Base-by-base conservation (phyloP, 1,140 invertebrate species). In the Euura saliciscinereae region DNA sequence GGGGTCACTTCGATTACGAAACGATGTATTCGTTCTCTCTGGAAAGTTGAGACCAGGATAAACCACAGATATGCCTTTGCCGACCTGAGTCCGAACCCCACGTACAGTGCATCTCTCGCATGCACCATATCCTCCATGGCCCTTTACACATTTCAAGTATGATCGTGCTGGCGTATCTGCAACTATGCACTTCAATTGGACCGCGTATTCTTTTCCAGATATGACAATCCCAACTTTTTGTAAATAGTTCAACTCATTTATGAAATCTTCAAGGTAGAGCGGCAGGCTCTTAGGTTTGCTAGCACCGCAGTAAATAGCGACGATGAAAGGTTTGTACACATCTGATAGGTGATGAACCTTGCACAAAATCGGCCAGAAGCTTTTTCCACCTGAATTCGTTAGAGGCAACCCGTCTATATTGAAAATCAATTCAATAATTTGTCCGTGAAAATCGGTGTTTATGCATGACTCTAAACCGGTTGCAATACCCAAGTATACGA, bases 351-450 rank as follows among this genome's bases (percentile, higher is more conserved):
- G 42, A 45, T 51, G 71, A 6, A 76, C 65, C 70, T 70, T 69
- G 13, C 72, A 74, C 44, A 74, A 66, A 13, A 76, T 74, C 7
- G 75, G 73, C 75, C 75, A 76, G 43, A 75, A 69, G 42, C 73
- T 70, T 44, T 68, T 42, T 13, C 43, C 43, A 4, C 59, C 42
- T 43, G 64, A n/a, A n/a, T n/a, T n/a, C n/a, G n/a, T n/a, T n/a
- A n/a, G n/a, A n/a, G n/a, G n/a, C n/a, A n/a, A n/a, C 5, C 64
- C 70, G 66, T 71, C 13, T 11, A 66, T 59, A 65, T 51, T 51
- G 6, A 71, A 3, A 44, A 71, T 2, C 43, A 71, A 68, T n/a
- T 75, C 13, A 46, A 75, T 28, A 44, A 7, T 45, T 59, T 70
- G 64, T 65, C 11, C 46, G 46, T 51, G 46, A 51, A 51, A 51